Conservation (phyloP, 1,140 invertebrate species). For the Zaprionus lachaisei region DNA sequence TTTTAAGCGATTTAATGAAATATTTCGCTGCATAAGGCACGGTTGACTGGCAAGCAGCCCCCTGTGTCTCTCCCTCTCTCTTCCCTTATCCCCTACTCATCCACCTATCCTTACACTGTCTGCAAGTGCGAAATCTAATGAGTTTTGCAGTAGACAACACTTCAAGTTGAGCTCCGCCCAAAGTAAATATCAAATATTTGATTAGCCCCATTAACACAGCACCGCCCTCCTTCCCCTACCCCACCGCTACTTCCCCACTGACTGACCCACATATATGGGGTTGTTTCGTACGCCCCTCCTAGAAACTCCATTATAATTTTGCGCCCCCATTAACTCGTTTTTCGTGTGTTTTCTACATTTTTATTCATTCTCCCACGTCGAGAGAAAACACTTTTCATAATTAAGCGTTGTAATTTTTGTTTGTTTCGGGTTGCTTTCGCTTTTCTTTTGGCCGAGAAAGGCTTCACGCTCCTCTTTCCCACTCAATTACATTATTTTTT, state of each 20-base stretch:
- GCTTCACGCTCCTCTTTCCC: slow-evolving; percentile 32
- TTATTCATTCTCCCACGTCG: slow-evolving; percentile 27
- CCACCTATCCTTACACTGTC: neutral
- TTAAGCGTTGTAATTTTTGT: slow-evolving; percentile 79
- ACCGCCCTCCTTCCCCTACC: slow-evolving; percentile 5
- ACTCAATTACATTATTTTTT: slow-evolving; percentile 42
- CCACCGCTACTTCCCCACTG: neutral
- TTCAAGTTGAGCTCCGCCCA: slow-evolving; percentile 48
- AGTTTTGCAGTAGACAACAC: slow-evolving; percentile 53
- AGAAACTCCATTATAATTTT: slow-evolving; percentile 79
- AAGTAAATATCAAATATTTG: slow-evolving; percentile 79
- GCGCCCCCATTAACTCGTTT: slow-evolving; percentile 70
- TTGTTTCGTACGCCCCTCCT: neutral
- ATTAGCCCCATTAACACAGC: slow-evolving; percentile 72
- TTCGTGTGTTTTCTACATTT: slow-evolving; percentile 56
- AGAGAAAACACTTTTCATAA: slow-evolving; percentile 76
- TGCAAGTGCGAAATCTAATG: slow-evolving; percentile 39
- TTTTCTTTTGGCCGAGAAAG: slow-evolving; percentile 31
- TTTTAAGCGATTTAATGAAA: slow-evolving; percentile 53
- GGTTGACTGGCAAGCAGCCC: slow-evolving; percentile 1
- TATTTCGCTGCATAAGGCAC: slow-evolving; percentile 37
- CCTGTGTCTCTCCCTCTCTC: neutral
- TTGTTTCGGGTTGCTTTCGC: slow-evolving; percentile 51
- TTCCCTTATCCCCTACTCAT: neutral
- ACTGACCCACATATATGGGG: slow-evolving; percentile 64